A percentile compares a stretch with the other conserved stretches of the same genome.
Evolutionary conservation across 2,888 invertebrate genomes (phyloP).

Genomic region (Andrena praecox): DNA sequence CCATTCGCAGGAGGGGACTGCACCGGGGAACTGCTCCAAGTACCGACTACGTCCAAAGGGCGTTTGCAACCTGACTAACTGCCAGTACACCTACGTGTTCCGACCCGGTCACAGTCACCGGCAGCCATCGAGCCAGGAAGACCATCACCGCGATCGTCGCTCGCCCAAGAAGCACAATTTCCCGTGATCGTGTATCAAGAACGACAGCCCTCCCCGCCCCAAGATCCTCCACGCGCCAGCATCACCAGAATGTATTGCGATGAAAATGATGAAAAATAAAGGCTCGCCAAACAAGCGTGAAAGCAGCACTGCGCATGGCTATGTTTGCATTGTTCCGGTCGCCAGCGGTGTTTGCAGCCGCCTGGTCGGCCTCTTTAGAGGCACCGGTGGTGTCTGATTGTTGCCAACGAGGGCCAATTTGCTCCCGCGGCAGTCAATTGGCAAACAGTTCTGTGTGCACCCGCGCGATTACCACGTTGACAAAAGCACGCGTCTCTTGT

Average conservation of each 20-base stretch:
- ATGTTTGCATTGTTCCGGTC: neutral
- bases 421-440: constrained; percentile 64
- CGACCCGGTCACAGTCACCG: constrained; percentile 47
- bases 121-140: constrained; percentile 35
- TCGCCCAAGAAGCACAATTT: constrained; percentile 35
- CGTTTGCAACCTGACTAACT: constrained; percentile 40
- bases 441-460: constrained; percentile 70
- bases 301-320: neutral
- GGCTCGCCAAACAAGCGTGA: neutral
- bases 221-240: too few species aligned
- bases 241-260: neutral
- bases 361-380: constrained; percentile 38
- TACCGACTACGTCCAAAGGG: constrained; percentile 46
- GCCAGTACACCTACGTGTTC: constrained; percentile 55
- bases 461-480: constrained; percentile 55
- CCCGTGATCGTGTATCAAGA: neutral
- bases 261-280: neutral
- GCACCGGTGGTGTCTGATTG: constrained; percentile 39
- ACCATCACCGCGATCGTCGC: constrained; percentile 27
- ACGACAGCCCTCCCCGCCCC: neutral
- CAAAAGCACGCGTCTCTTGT: constrained; percentile 20
- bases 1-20: constrained; percentile 35
- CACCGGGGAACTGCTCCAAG: constrained; percentile 47
- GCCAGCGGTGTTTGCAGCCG: constrained; percentile 5
- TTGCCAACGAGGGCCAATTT: constrained; percentile 66